Base-by-base conservation (phyloP, 2,797 vertebrate genomes). In the Alauda arvensis region DNA sequence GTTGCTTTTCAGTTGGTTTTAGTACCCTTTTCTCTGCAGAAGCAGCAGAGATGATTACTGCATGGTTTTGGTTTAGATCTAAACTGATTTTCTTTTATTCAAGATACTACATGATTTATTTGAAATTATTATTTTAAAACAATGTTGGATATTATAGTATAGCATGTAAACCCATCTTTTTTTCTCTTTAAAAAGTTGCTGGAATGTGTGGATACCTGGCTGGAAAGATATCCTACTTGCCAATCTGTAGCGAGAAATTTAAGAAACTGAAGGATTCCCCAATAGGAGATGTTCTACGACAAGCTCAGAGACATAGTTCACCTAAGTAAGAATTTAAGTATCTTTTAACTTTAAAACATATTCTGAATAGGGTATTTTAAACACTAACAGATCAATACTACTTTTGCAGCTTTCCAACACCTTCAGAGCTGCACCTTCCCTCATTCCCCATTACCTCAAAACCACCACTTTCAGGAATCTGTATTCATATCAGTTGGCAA, bases 141-240 rank as follows among this genome's bases (percentile, higher is more conserved):
- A 59, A 14, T 71, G 42, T 80, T 69, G 29, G 33, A 37, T 59
- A 45, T 72, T 89, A 59, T 42, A 56, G 81, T 63, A 85, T 17
- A 80, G 33, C 28, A 7, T 94, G 39, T 79, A 75, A 91, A 74
- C 6, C 6, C 11, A 8, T 87, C 23, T 74, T n/a, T 85, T 49
- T 91, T 88, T 81, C 63, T 95, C 94, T 95, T 65, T 61, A 91
- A 94, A 68, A 95, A 98, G 98, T 98, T 95, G 97, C 97, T 93
- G 98, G 97, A 72, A 46, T 97, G 25, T 96, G 97, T 93, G 98
- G 98, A 65, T 99, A 97, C 95, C 20, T 99, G 84, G 97, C 94
- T 67, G 99, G 99, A 69, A 99, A 98, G 92, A 76, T 99, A 76
- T 99, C 98, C 3, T 99, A 99, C 66, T 96, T 98, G 96, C 98